Conservation (phyloP, 2,797 vertebrate genomes). For the Sebastes itinus region DNA sequence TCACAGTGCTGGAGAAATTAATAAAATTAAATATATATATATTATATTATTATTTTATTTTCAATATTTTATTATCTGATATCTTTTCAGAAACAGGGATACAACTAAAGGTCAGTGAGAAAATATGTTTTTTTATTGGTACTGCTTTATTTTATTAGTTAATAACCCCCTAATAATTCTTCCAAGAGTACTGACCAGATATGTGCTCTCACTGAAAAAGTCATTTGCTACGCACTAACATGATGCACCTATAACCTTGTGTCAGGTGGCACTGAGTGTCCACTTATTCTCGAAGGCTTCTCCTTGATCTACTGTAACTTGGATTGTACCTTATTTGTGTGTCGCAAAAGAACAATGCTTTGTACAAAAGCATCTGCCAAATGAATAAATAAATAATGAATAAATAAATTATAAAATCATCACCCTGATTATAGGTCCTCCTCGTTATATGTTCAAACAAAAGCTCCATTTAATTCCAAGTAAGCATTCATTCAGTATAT, state of each 20-base stretch:
- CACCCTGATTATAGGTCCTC: not conserved
- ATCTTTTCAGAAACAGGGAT: not conserved
- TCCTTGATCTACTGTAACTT: not conserved
- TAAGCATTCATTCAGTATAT: not conserved
- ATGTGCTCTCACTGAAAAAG: not conserved
- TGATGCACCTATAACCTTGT: not conserved
- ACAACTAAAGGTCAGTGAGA: not conserved
- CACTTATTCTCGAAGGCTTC: not conserved
- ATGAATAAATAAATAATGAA: too few species aligned
- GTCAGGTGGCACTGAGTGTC: not conserved
- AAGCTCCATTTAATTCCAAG: not conserved
- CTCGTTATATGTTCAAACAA: not conserved
- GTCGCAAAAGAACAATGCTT: not conserved
- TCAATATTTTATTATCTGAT: too few species aligned
- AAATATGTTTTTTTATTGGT: not conserved
- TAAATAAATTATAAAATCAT: too few species aligned
- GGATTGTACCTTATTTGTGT: not conserved
- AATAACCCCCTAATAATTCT: not conserved
- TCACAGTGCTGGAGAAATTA: too few species aligned
- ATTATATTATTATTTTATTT: too few species aligned
- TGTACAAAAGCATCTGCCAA: not conserved
- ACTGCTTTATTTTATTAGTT: not conserved
- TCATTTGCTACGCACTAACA: not conserved
- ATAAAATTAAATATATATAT: too few species aligned
- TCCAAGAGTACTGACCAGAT: not conserved